These are phyloP conservation scores for Macrostomum lignano DNA, from an alignment of 1,140 invertebrate species.

Conservation along the genomic window DNA sequence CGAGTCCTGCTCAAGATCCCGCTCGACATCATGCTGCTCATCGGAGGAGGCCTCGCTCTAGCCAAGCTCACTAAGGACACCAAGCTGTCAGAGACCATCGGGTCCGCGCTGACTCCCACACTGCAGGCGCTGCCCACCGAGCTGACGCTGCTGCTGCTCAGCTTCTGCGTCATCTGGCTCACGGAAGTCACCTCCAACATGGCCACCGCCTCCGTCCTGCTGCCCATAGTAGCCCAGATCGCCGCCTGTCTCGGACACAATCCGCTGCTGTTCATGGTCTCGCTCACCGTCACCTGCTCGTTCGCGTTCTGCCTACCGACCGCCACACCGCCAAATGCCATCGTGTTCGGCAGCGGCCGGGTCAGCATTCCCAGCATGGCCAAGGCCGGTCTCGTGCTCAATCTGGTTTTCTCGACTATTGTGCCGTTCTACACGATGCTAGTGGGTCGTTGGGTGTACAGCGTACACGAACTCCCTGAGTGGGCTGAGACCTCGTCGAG, in stretches of 20 bases:
- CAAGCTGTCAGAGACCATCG: background rate
- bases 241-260: conserved; percentile 31
- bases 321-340: conserved; percentile 58
- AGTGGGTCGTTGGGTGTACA: no score
- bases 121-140: no score
- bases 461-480: no score
- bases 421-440: no score
- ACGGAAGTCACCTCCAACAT: conserved; percentile 57
- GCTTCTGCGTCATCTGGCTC: no score
- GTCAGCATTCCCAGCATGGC: conserved; percentile 16
- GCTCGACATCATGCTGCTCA: conserved; percentile 7
- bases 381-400: no score
- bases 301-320: conserved; percentile 44
- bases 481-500: no score
- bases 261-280: conserved; percentile 53
- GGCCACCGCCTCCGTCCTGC: conserved; percentile 49
- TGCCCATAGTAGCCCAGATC: conserved; percentile 49
- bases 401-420: no score
- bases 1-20: no score
- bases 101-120: background rate
- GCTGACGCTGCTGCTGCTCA: no score
- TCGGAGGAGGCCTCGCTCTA: conserved; percentile 8
- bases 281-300: conserved; percentile 46
- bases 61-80: conserved; percentile 7
- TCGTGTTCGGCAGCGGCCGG: conserved; percentile 36